Evolutionary conservation across 2,113 vertebrate genomes (phyloP).

Genomic region (Dendrocopos noguchii): DNA sequence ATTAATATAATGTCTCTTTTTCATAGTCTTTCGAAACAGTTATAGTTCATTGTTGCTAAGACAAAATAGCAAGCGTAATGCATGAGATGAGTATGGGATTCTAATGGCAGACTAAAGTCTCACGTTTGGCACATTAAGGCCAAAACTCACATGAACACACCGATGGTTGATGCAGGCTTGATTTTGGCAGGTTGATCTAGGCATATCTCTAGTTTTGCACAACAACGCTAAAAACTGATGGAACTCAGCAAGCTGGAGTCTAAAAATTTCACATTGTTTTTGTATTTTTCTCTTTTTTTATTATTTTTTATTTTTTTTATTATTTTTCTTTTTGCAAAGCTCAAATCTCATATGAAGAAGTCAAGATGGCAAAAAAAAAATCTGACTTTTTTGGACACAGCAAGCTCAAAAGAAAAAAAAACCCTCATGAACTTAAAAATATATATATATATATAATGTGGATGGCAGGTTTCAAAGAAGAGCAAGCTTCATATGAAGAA

Average conservation of each 20-base stretch:
- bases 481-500: conserved; percentile 80
- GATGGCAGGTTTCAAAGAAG: conserved; percentile 81
- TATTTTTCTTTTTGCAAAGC: conserved; percentile 78
- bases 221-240: conserved; percentile 84
- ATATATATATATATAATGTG: conserved; percentile 65
- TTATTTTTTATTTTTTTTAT: neutral
- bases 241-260: conserved; percentile 83
- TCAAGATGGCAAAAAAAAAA: conserved; percentile 69
- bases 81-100: conserved; percentile 94
- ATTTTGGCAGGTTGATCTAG: conserved; percentile 83
- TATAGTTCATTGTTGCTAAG: conserved; percentile 89
- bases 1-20: conserved; percentile 89
- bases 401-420: conserved; percentile 79
- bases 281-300: neutral
- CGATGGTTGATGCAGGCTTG: conserved; percentile 85
- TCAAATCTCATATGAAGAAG: conserved; percentile 85
- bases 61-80: conserved; percentile 93
- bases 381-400: conserved; percentile 78
- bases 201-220: conserved; percentile 81
- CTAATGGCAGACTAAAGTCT: conserved; percentile 88
- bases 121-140: conserved; percentile 86
- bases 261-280: conserved; percentile 76
- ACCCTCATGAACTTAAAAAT: conserved; percentile 76
- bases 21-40: conserved; percentile 89
- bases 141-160: conserved; percentile 82